phyloP scores from a whole-genome alignment of 2,888 invertebrate species.

The Sussaba pulchella region DNA sequence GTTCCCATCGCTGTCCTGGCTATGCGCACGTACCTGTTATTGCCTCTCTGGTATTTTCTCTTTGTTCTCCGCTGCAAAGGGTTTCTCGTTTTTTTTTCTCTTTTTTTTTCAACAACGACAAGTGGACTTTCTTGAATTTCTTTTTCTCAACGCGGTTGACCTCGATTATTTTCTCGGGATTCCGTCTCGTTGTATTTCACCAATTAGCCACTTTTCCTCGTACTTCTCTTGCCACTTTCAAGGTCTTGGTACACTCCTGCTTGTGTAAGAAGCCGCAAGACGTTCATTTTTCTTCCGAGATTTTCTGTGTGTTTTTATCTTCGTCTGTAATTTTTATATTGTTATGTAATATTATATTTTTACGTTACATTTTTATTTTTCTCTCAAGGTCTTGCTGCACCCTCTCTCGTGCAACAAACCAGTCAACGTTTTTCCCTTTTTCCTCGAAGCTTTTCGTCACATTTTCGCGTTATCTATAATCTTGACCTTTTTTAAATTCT shows the following conservation, averaged over 20 bases:
- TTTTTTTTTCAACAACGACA: background rate
- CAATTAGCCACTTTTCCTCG: slow-evolving; percentile 17
- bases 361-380: background rate
- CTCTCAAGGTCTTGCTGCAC: background rate
- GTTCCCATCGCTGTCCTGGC: background rate
- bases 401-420: too few relatives aligned
- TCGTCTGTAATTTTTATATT: background rate
- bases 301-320: background rate
- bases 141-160: slow-evolving; percentile 5
- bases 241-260: background rate
- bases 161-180: slow-evolving; percentile 6
- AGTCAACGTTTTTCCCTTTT: too few relatives aligned
- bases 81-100: background rate
- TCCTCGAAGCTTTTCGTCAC: background rate
- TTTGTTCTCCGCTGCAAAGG: slow-evolving; percentile 1
- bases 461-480: background rate
- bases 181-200: slow-evolving; percentile 1
- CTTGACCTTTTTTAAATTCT: too few relatives aligned
- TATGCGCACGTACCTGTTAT: background rate
- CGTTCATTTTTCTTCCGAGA: background rate
- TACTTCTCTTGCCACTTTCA: too few relatives aligned
- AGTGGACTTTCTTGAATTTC: background rate
- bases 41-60: slow-evolving; percentile 1
- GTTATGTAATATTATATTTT: background rate
- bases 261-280: too few relatives aligned